phyloP scores from a whole-genome alignment of 2,113 vertebrate species.

The Dicaeum eximium region DNA sequence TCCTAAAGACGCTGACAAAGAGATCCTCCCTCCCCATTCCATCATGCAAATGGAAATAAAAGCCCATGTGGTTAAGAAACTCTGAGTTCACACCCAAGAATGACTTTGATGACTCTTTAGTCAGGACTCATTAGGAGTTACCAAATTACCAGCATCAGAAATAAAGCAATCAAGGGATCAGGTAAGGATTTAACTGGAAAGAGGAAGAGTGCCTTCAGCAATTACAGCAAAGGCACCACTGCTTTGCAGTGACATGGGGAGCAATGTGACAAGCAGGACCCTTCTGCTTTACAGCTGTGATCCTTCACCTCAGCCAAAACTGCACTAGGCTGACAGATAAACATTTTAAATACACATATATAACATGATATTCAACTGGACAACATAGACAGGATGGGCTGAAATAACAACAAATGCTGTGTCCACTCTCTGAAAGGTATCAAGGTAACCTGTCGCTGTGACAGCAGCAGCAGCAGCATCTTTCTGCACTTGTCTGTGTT shows the following conservation, averaged over 20 bases:
- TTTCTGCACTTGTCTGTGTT: background rate
- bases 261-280: background rate
- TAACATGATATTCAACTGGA: background rate
- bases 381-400: background rate
- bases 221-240: background rate
- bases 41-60: constrained; percentile 1
- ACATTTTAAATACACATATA: background rate
- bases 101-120: constrained; percentile 9
- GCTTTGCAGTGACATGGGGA: background rate
- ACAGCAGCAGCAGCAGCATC: background rate
- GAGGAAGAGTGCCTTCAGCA: background rate
- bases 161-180: background rate
- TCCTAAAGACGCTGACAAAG: constrained; percentile 23
- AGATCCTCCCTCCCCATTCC: constrained; percentile 28
- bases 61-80: constrained; percentile 14
- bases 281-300: background rate
- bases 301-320: background rate
- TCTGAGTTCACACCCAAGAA: background rate
- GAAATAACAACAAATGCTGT: background rate
- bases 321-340: background rate
- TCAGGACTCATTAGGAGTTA: background rate
- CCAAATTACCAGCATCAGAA: background rate
- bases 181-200: constrained; percentile 7
- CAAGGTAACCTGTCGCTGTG: background rate
- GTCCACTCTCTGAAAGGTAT: background rate